phyloP scores from a whole-genome alignment of 2,888 invertebrate species.

The Drosophila meridiana region DNA sequence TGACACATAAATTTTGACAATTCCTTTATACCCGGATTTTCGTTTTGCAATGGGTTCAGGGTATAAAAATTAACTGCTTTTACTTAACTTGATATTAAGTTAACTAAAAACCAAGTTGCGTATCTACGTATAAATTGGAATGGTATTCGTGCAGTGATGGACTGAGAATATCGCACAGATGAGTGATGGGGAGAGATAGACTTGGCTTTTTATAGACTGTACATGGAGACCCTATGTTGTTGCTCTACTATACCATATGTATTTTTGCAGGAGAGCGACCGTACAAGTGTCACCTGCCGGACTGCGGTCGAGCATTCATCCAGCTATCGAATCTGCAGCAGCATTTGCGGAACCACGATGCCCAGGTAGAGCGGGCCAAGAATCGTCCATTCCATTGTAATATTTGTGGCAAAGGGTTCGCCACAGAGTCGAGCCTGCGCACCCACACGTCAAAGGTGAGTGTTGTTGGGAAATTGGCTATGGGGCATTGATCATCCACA shows the following conservation, averaged over 20 bases:
- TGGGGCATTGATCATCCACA: not conserved
- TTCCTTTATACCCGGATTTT: too few species aligned
- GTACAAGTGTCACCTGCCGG: slow-evolving; percentile 97
- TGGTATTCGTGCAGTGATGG: too few species aligned
- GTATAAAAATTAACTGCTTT: too few species aligned
- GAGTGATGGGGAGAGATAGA: too few species aligned
- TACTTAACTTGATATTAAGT: too few species aligned
- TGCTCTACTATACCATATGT: not conserved
- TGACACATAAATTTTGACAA: too few species aligned
- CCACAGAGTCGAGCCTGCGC: slow-evolving; percentile 97
- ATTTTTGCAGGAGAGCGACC: slow-evolving; percentile 92
- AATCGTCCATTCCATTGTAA: slow-evolving; percentile 98
- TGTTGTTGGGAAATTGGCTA: slow-evolving; percentile 62
- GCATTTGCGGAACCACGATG: slow-evolving; percentile 97
- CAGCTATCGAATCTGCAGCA: slow-evolving; percentile 98
- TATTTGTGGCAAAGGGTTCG: slow-evolving; percentile 98
- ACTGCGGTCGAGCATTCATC: slow-evolving; percentile 98
- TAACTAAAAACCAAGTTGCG: too few species aligned
- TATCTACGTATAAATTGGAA: too few species aligned
- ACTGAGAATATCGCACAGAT: too few species aligned
- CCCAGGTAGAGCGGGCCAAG: slow-evolving; percentile 97
- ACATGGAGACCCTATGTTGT: too few species aligned
- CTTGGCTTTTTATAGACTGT: too few species aligned
- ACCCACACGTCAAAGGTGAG: slow-evolving; percentile 99
- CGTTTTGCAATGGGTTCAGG: too few species aligned